These are phyloP conservation scores for Malurus leucopterus DNA, from an alignment of 2,797 vertebrate genomes.

Conservation along the genomic window DNA sequence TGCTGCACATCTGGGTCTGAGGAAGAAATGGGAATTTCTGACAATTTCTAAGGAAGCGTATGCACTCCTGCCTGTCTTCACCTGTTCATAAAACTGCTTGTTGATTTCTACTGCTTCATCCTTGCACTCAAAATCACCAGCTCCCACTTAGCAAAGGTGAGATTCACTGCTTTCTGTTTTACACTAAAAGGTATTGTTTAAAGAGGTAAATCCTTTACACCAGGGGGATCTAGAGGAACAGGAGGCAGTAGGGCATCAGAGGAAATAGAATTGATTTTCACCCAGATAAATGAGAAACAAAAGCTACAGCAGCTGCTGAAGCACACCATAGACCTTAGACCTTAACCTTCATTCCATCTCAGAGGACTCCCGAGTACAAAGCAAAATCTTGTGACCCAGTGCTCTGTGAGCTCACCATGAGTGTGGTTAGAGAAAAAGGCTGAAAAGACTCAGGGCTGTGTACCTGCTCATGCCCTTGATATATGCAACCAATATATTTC, in stretches of 20 bases:
- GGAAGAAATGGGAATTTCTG: neutral
- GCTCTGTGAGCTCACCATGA: neutral
- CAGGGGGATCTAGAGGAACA: neutral
- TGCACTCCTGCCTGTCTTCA: neutral
- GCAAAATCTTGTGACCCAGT: neutral
- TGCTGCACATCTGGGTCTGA: neutral
- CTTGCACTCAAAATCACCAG: neutral
- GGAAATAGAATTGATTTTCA: neutral
- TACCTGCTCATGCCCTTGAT: rapidly evolving
- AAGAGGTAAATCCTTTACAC: neutral
- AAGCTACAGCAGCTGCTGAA: neutral
- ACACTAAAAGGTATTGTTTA: neutral
- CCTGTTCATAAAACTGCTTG: neutral
- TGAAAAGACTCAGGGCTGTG: neutral
- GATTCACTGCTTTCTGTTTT: neutral
- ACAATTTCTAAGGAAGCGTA: neutral
- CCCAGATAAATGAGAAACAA: neutral
- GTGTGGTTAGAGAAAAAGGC: rapidly evolving
- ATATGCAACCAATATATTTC: neutral
- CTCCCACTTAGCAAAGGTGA: neutral
- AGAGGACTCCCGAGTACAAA: neutral
- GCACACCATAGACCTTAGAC: neutral
- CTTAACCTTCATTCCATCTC: neutral
- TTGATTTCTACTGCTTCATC: neutral
- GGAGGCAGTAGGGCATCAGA: neutral